phyloP scores from a whole-genome alignment of 2,888 invertebrate species.

The Notocelia uddmanniana region DNA sequence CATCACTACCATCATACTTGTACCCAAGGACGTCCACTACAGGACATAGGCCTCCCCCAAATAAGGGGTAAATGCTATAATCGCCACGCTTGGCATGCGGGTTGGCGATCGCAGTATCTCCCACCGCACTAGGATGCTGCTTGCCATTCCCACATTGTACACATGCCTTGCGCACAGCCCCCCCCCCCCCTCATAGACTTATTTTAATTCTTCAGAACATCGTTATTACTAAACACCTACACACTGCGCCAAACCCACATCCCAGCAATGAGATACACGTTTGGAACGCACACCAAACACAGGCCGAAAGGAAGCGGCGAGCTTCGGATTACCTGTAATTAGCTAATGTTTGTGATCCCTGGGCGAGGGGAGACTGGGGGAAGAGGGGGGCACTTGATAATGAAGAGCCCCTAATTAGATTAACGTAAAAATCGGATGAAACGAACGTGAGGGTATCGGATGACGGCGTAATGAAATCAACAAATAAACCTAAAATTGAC shows the following conservation, averaged over 20 bases:
- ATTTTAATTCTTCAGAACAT: too few species aligned
- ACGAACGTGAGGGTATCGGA: conserved; percentile 9
- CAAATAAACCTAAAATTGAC: conserved; percentile 10
- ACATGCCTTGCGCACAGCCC: too few species aligned
- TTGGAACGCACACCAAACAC: not conserved
- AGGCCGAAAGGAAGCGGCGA: not conserved
- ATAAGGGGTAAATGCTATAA: too few species aligned
- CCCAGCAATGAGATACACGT: not conserved
- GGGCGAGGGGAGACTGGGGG: not conserved
- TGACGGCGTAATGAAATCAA: conserved; percentile 1
- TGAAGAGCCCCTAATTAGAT: conserved; percentile 25
- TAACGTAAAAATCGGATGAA: conserved; percentile 32
- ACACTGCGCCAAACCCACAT: not conserved
- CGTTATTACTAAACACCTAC: not conserved
- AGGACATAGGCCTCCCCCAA: too few species aligned
- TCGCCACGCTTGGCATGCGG: too few species aligned
- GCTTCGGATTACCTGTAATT: conserved; percentile 34
- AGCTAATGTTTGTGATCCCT: conserved; percentile 31
- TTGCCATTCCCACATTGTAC: too few species aligned
- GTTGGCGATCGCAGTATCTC: too few species aligned
- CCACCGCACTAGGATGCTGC: too few species aligned
- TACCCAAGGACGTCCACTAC: too few species aligned
- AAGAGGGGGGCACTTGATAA: not conserved
- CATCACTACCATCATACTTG: too few species aligned
- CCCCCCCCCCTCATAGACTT: too few species aligned